Evolutionary conservation across 2,888 invertebrate species (phyloP), one percentile per base, ranked within the genome.

Genomic region (Orthosia incerta): DNA sequence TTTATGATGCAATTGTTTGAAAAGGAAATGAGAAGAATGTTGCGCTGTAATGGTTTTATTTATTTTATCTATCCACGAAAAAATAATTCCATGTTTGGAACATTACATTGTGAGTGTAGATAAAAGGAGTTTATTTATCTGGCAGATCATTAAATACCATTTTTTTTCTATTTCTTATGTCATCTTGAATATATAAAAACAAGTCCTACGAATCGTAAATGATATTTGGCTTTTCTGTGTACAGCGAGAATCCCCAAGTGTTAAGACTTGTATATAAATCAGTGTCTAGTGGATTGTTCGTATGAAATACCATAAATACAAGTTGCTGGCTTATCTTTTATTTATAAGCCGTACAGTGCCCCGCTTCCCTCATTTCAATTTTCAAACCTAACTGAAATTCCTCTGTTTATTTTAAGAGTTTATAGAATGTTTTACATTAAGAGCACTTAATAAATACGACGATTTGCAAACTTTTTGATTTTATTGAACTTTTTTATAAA

Each of bases 291-390:
- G 79, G 80, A 82, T 50, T 76, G 45, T 74, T 69, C 67, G 46
- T 68, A 77, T 82, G 59, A 61, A 79, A 76, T 68, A 26, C 69
- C 53, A 59, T 67, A 69, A 53, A 50, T 61, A 78, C 79, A 45
- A 61, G 82, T 68, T 57, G 57, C 71, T 51, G 31, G 46, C 80
- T 65, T 64, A 83, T 81, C 60, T 67, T 57, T 81, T 83, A 81
- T 81, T 75, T 83, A 81, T 81, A 71, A 80, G 57, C 31, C 11
- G 53, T 65, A 61, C 61, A 66, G 68, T 61, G 46, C 70, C 55
- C 83, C 12, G 83, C 75, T 71, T 68, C 75, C 55, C 70, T 78
- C 70, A 81, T 81, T 83, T 81, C 70, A 80, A 83, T 83, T 79
- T 81, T 60, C 71, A 79, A 74, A 79, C 55, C 4, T 39, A 63